These are phyloP conservation scores for Hirtodrosophila trivittata DNA, from an alignment of 2,888 invertebrate species.

Conservation along the genomic window DNA sequence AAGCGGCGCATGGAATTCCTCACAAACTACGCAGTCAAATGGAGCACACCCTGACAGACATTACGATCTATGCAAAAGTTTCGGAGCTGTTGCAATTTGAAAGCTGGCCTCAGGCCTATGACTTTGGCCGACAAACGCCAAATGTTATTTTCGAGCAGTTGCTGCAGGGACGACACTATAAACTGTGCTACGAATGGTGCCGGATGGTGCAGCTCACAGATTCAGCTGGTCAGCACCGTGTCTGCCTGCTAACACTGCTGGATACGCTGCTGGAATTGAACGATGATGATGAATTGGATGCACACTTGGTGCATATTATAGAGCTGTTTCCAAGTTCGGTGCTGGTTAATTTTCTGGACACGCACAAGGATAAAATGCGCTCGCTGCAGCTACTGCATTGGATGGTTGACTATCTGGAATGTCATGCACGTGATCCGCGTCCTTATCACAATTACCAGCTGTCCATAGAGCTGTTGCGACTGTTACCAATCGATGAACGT, in stretches of 20 bases:
- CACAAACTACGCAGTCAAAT: conserved; percentile 81
- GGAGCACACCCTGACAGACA: conserved; percentile 86
- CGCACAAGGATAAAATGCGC: conserved; percentile 87
- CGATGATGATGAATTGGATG: conserved; percentile 67
- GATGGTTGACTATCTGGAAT: conserved; percentile 86
- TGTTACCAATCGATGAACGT: conserved; percentile 86
- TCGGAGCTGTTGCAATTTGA: conserved; percentile 85
- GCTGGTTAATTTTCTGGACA: conserved; percentile 87
- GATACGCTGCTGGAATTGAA: conserved; percentile 71
- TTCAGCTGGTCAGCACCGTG: conserved; percentile 75
- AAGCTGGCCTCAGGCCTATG: conserved; percentile 87
- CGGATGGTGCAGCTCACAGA: conserved; percentile 85
- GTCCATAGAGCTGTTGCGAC: conserved; percentile 88
- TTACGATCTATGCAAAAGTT: conserved; percentile 87
- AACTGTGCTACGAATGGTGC: conserved; percentile 89
- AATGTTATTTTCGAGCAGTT: conserved; percentile 80
- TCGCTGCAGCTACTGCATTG: conserved; percentile 88
- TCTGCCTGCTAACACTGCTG: conserved; percentile 79
- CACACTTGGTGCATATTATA: conserved; percentile 85
- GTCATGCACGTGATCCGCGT: conserved; percentile 69
- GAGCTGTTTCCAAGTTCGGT: conserved; percentile 86
- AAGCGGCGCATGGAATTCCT: conserved; percentile 82
- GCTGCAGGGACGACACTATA: conserved; percentile 78
- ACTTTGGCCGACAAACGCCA: conserved; percentile 81
- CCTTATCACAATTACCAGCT: conserved; percentile 87